phyloP scores from a whole-genome alignment of 2,888 invertebrate genomes.

The Ormyrus thymus region DNA sequence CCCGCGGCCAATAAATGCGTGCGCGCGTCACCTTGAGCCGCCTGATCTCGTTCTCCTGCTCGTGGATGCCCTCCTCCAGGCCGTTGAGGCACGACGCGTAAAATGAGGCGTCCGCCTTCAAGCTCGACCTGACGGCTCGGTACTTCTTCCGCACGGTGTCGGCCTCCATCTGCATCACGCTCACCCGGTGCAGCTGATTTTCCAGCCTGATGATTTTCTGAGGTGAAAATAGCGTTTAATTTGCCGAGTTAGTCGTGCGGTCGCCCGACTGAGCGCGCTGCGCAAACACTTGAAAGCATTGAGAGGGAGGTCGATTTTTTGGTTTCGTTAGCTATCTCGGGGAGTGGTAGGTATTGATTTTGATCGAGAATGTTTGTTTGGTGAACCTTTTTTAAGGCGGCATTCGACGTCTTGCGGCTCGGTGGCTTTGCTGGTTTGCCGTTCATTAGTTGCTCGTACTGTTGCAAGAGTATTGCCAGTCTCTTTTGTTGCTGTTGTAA shows the following conservation, averaged over 20 bases:
- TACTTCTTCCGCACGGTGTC: slow-evolving; percentile 87
- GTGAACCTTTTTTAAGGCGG: slow-evolving; percentile 81
- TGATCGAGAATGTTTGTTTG: neutral
- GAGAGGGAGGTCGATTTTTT: neutral
- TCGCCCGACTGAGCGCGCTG: too few species aligned
- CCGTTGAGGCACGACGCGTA: slow-evolving; percentile 78
- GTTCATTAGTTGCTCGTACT: slow-evolving; percentile 69
- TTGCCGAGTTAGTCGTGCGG: too few species aligned
- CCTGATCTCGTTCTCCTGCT: slow-evolving; percentile 85
- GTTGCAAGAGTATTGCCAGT: slow-evolving; percentile 66
- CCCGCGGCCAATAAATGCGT: neutral
- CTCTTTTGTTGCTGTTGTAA: slow-evolving; percentile 65
- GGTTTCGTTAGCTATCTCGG: neutral
- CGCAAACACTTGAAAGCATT: neutral
- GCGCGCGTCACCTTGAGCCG: slow-evolving; percentile 79
- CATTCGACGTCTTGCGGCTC: slow-evolving; percentile 68
- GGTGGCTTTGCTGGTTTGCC: slow-evolving; percentile 56
- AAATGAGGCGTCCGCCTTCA: slow-evolving; percentile 68
- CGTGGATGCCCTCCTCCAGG: slow-evolving; percentile 81
- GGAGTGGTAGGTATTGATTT: neutral
- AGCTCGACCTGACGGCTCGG: slow-evolving; percentile 79
- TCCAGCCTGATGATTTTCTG: slow-evolving; percentile 80
- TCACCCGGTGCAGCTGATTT: slow-evolving; percentile 87
- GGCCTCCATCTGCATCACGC: slow-evolving; percentile 89
- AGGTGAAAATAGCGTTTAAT: slow-evolving; percentile 23